Evolutionary conservation across 1,140 invertebrate species (phyloP), one percentile per base, ranked within the genome.

Genomic region (Cotesia glomerata): DNA sequence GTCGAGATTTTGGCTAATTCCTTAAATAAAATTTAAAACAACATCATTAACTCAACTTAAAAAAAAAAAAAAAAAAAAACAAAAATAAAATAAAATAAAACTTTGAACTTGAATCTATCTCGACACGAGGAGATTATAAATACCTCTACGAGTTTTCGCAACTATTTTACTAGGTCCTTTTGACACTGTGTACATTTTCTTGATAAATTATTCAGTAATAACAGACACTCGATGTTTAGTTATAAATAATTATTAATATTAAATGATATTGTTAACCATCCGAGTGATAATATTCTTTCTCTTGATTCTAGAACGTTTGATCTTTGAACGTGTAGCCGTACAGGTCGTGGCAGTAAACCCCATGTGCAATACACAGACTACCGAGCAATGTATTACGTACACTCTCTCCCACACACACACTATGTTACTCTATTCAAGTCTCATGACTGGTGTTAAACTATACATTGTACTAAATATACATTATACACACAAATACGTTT

Each of bases 121-220:
- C 4, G 26, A 49, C 26, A 51, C 16, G 65, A 18, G 32, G 51
- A 11, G n/a, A 18, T 7, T 34, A 18, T 32, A 16, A 54, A 74
- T 68, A 94, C 93, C 93, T 90, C 93, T 89, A 81, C 94, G 89
- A 76, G 93, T 93, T 90, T 95, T 95, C 63, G 93, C 93, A 75
- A 94, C 93, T 80, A 95, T 93, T 88, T 95, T 95, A 86, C 92
- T 95, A 64, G 93, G 93, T 69, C 93, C 93, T 88, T 94, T 94
- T 70, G 92, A 92, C 77, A 95, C 91, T 78, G 93, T 94, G 88
- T 95, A 95, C 94, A 95, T 95, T 72, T 78, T 87, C 73, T 69
- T 13, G 26, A 52, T 49, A 18, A 34, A 67, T 52, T 11, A 39
- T 39, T 51, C 13, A 56, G 59, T 56, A 62, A 71, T 51, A 51